phyloP scores from a whole-genome alignment of 1,140 invertebrate species.

The Halictus rubicundus region DNA sequence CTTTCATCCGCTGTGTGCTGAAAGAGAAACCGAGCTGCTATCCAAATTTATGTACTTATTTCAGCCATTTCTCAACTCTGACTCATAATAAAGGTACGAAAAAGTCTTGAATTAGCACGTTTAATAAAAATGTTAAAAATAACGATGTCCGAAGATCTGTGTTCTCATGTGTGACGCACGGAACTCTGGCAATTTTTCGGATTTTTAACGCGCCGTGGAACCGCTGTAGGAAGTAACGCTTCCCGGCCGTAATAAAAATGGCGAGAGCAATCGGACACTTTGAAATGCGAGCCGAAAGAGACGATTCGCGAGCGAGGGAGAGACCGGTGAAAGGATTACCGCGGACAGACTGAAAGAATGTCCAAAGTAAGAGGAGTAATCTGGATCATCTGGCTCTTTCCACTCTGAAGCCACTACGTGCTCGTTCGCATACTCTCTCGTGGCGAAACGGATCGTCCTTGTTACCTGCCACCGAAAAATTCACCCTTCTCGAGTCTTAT shows the following conservation, averaged over 20 bases:
- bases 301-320: slow-evolving; percentile 46
- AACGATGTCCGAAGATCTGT: no score
- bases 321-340: slow-evolving; percentile 58
- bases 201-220: neutral
- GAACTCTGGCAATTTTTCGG: neutral
- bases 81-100: no score
- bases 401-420: neutral
- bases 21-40: no score
- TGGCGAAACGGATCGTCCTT: neutral
- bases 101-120: no score
- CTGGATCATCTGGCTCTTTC: slow-evolving; percentile 49
- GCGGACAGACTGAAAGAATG: slow-evolving; percentile 20
- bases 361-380: slow-evolving; percentile 53
- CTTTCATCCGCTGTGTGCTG: no score
- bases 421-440: neutral
- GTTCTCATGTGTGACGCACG: neutral
- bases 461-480: neutral
- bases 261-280: slow-evolving; percentile 43
- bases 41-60: no score
- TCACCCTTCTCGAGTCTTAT: neutral
- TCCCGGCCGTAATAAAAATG: slow-evolving; percentile 49
- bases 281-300: slow-evolving; percentile 51
- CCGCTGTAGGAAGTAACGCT: slow-evolving; percentile 29
- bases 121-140: no score
- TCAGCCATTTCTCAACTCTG: no score